Base-by-base conservation (phyloP, 1,140 invertebrate genomes). In the Solen grandis region DNA sequence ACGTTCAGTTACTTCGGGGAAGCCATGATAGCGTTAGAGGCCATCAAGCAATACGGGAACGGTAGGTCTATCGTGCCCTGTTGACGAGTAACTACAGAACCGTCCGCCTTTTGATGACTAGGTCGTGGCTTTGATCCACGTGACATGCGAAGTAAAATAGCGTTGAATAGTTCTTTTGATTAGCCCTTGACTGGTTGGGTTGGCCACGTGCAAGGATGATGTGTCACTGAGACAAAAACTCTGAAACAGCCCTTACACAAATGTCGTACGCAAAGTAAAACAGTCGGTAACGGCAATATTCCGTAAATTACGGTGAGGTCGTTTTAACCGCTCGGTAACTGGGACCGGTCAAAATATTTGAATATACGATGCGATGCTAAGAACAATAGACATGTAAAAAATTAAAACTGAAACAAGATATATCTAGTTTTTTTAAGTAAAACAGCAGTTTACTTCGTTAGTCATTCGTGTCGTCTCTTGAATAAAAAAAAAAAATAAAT, bases 1-100 rank as follows among this genome's bases (percentile, higher is more conserved):
- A 89, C 90, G 0, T 90, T 88, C 62, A 54, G 60, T 22, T 78
- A 89, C 16, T 55, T 85, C 2, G 88, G 84, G 36, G 90, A 91
- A 75, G 89, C 89, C 1, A 66, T 83, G 31, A 66, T 91, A 13
- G 88, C 88, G 19, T 69, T 91, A 54, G 83, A 91, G 38, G 65
- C 73, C 25, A 89, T 91, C 8, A 85, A 89, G 59, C 74, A 85
- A 66, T 85, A 87, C 54, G 88, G 87, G 13, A 79, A 88, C 59
- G 87, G 87, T 88, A 10, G 8, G 8, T 19, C 19, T 46, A 10
- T 8, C 41, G 41, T 46, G 8, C 19, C 41, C 8, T 46, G 19
- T 46, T 46, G 8, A 46, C 19, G 41, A 10, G 8, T 46, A 46
- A 46, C 41, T 46, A 46, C 19, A 8, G 41, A 46, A 46, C 41